Evolutionary conservation across 2,797 vertebrate species (phyloP).

Genomic region (Nasua narica): DNA sequence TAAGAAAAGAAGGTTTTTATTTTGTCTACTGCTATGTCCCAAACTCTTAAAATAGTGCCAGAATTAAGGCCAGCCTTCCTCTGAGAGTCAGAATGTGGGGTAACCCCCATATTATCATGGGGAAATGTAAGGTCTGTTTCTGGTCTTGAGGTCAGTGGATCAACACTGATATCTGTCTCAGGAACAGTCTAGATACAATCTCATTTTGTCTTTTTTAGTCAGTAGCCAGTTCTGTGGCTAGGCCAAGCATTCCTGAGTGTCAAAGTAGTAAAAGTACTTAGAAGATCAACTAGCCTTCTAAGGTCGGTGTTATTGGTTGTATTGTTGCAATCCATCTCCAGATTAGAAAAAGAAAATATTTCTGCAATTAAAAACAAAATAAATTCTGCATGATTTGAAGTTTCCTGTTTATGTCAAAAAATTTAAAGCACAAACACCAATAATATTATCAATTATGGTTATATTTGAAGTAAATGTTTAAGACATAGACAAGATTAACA

Average conservation of each 20-base stretch:
- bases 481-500: background rate
- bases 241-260: background rate
- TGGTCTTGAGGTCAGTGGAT: background rate
- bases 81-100: background rate
- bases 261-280: background rate
- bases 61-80: background rate
- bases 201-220: background rate
- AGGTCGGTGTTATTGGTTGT: background rate
- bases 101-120: background rate
- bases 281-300: background rate
- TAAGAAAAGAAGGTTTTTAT: slow-evolving; percentile 16
- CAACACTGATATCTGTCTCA: background rate
- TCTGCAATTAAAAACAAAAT: background rate
- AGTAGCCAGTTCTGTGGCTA: background rate
- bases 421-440: background rate
- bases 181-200: background rate
- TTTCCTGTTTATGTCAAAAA: background rate
- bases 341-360: background rate
- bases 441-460: background rate
- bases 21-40: background rate
- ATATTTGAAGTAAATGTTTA: slow-evolving; percentile 41
- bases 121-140: background rate
- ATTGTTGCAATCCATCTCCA: background rate
- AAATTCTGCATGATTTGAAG: slow-evolving; percentile 19
- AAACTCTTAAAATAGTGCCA: background rate